Percentiles rank a stretch among this genome's conserved stretches.
phyloP scores from a whole-genome alignment of 2,888 invertebrate genomes.

The Lasioglossum vierecki region DNA sequence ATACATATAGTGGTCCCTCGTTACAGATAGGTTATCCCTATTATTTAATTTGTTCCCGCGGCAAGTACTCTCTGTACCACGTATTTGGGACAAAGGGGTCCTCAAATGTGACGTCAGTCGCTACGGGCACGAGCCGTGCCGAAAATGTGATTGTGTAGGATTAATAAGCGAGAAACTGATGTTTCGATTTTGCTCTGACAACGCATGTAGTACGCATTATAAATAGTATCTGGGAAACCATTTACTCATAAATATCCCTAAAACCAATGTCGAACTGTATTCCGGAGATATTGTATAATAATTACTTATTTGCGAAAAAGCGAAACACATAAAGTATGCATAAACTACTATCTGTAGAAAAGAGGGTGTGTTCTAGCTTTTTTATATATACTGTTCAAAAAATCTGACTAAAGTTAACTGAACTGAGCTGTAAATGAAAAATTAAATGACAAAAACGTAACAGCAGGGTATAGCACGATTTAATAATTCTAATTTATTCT shows the following conservation, averaged over 20 bases:
- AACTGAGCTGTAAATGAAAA: neutral
- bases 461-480: neutral
- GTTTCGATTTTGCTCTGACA: too few relatives aligned
- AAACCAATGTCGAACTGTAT: neutral
- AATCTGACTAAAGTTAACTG: neutral
- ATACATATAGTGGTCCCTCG: too few relatives aligned
- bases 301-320: neutral
- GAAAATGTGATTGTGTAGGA: too few relatives aligned
- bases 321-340: neutral
- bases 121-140: too few relatives aligned
- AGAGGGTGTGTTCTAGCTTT: neutral
- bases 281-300: neutral
- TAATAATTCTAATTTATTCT: neutral
- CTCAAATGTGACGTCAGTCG: too few relatives aligned
- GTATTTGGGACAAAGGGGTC: too few relatives aligned
- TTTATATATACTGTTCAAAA: neutral
- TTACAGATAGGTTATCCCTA: too few relatives aligned
- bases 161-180: too few relatives aligned
- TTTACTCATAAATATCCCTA: neutral
- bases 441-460: neutral
- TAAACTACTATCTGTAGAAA: neutral
- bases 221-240: neutral
- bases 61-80: too few relatives aligned
- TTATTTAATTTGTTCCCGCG: too few relatives aligned
- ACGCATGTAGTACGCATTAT: too few relatives aligned